Percentiles rank a stretch among this genome's conserved stretches.
Evolutionary conservation across 1,140 invertebrate genomes (phyloP).

Genomic region (Ips typographus): DNA sequence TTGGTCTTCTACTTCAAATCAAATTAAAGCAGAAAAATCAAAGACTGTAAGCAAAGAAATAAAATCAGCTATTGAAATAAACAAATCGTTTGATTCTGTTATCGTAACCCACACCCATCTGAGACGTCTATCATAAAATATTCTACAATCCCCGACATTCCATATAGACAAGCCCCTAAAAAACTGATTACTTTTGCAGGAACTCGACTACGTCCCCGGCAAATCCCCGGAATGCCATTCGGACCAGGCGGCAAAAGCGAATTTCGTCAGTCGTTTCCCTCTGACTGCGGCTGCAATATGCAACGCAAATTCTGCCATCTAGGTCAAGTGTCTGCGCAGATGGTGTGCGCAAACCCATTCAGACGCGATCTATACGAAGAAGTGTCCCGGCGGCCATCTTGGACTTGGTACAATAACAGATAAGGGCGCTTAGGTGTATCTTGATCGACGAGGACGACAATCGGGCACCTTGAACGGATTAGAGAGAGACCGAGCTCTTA

Average conservation of each 20-base stretch:
- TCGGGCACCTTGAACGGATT: conserved; percentile 1
- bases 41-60: no score
- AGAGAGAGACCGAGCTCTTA: not conserved
- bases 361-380: conserved; percentile 23
- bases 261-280: conserved; percentile 15
- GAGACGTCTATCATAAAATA: no score
- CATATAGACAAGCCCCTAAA: not conserved
- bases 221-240: conserved; percentile 21
- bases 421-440: conserved; percentile 25
- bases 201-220: conserved; percentile 9
- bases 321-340: conserved; percentile 15
- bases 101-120: no score
- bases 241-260: conserved; percentile 3
- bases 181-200: conserved; percentile 24
- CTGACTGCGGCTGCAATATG: conserved; percentile 27
- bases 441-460: no score
- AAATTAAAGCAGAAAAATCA: no score
- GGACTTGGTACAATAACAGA: conserved; percentile 21
- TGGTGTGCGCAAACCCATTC: conserved; percentile 22
- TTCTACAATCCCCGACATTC: no score
- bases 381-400: conserved; percentile 30
- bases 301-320: conserved; percentile 25
- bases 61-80: no score
- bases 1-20: no score
- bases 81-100: no score